Conservation (phyloP, 2,888 invertebrate genomes). For the Cephus rjabovi region DNA sequence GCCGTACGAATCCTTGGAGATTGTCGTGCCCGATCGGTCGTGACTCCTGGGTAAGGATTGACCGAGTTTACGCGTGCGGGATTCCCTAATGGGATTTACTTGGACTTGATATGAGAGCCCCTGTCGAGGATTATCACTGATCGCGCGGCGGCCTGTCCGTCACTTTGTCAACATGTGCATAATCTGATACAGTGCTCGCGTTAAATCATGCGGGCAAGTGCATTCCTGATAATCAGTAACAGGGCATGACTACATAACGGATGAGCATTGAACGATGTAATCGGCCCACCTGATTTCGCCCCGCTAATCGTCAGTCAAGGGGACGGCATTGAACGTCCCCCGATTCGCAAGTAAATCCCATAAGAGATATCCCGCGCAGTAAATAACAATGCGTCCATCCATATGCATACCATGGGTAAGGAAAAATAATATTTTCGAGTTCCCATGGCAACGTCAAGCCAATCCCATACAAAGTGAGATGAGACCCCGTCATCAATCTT, state of each 20-base stretch:
- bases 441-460: not conserved
- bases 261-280: constrained; percentile 47
- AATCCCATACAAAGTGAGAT: not conserved
- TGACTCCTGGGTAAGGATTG: not conserved
- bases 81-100: not conserved
- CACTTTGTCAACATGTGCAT: constrained; percentile 58
- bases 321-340: not conserved
- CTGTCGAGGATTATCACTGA: constrained; percentile 39
- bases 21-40: not conserved
- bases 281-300: constrained; percentile 44
- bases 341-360: not conserved
- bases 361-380: not conserved
- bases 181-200: constrained; percentile 49
- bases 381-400: not conserved
- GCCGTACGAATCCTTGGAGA: not conserved
- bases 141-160: constrained; percentile 43
- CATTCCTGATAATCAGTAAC: constrained; percentile 52
- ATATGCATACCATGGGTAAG: too few relatives aligned
- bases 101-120: constrained; percentile 23
- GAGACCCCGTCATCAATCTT: not conserved
- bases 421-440: too few relatives aligned
- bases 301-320: constrained; percentile 20
- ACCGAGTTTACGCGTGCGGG: not conserved
- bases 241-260: constrained; percentile 36
- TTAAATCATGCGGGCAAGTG: constrained; percentile 49